phyloP scores from a whole-genome alignment of 2,113 vertebrate genomes.

The Psammodynastes pulverulentus region DNA sequence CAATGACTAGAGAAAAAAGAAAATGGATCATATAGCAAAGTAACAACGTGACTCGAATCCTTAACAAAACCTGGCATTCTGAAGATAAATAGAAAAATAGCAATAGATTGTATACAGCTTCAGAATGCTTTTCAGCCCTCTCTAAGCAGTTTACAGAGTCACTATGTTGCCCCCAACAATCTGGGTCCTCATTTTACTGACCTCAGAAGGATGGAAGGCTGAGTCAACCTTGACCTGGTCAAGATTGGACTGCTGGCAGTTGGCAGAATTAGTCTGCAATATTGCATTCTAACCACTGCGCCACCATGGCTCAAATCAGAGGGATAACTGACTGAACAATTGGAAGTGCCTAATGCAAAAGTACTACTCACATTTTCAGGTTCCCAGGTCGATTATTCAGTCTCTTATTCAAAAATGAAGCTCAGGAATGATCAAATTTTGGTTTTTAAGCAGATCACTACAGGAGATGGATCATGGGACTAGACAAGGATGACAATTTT shows the following conservation, averaged over 20 bases:
- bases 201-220: too few species aligned
- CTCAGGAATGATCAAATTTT: not conserved
- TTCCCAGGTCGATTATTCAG: not conserved
- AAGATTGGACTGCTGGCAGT: too few species aligned
- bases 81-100: not conserved
- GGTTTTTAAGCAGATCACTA: not conserved
- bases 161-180: too few species aligned
- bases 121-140: too few species aligned
- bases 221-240: too few species aligned
- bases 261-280: too few species aligned
- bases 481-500: not conserved
- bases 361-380: not conserved
- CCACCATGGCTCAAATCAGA: too few species aligned
- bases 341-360: not conserved
- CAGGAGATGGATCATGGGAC: not conserved
- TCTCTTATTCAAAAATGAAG: not conserved
- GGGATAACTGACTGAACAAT: not conserved
- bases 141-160: too few species aligned
- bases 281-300: too few species aligned
- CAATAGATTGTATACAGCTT: too few species aligned
- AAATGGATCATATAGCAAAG: not conserved
- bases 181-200: too few species aligned
- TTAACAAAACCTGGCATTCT: not conserved
- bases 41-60: not conserved
- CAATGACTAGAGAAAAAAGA: not conserved